Base-by-base conservation (phyloP, 2,888 invertebrate species). In the Gasteruption jaculator region DNA sequence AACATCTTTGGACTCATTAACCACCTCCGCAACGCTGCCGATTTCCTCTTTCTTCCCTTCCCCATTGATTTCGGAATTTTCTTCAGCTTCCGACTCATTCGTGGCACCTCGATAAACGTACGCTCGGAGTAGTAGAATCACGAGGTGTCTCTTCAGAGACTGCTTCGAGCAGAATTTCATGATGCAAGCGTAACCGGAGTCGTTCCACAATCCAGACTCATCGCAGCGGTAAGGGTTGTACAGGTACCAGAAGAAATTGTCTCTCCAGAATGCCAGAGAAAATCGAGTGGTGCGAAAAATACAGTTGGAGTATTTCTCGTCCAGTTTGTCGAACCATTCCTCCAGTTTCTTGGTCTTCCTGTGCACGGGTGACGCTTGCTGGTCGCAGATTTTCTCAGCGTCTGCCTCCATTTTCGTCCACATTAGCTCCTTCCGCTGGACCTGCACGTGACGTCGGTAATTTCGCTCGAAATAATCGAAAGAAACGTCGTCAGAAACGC, bases 141-240 rank as follows among this genome's bases (percentile, higher is more conserved):
- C 58, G 6, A 68, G 38, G 22, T 68, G 63, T 4, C 65, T 42
- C 8, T 39, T 60, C 1, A 68, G 45, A 1, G 68, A 58, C 1
- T 51, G 31, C 16, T 37, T 58, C 6, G 61, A 43, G 41, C 62
- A 64, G 36, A 68, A 63, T 32, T 68, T 68, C 5, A 56, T 27
- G 14, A 68, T 60, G 18, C 61, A 61, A 3, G 62, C 65, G 39
- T 42, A 51, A 4, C 68, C 68, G 0, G 31, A 3, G 30, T 66
- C 54, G 33, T 57, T 20, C 61, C 62, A 68, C 6, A 59, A 51
- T 3, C 68, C 68, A 38, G 53, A 59, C 21, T 59, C 36, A 43
- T 66, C 55, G 49, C 68, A 68, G 1, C 64, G 55, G 26, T 63
- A 68, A 1, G 68, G 68, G 43, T 65, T 68, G 42, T 61, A 68